Conservation (phyloP, 2,797 vertebrate genomes). For the Ispidina picta region DNA sequence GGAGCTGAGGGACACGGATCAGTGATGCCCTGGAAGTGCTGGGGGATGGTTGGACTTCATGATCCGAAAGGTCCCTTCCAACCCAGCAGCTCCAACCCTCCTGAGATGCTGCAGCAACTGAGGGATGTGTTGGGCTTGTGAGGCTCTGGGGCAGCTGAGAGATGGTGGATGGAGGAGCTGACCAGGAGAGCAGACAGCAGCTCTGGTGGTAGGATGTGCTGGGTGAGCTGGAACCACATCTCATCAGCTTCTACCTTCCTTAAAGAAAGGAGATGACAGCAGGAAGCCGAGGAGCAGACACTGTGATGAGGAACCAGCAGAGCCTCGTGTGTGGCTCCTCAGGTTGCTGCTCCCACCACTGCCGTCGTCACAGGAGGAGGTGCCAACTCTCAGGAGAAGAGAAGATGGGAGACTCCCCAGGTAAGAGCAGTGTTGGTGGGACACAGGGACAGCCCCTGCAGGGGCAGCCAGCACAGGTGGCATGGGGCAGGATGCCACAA, state of each 20-base stretch:
- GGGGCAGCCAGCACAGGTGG: not conserved
- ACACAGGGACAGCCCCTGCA: not conserved
- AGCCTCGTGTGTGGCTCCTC: not conserved
- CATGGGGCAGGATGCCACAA: fast-evolving
- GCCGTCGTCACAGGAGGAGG: fast-evolving
- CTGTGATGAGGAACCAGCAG: fast-evolving
- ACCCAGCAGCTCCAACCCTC: not conserved
- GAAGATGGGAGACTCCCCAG: not conserved
- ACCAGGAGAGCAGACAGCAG: not conserved
- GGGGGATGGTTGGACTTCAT: not conserved
- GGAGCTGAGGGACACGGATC: not conserved
- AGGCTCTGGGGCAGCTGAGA: fast-evolving
- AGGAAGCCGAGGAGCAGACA: not conserved
- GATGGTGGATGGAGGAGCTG: not conserved
- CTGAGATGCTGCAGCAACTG: fast-evolving
- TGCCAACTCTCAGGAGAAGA: fast-evolving
- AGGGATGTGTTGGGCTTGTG: fast-evolving
- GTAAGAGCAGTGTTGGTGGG: fast-evolving
- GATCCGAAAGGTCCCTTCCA: not conserved
- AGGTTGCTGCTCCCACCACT: not conserved
- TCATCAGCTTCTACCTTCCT: not conserved
- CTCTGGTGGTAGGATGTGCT: not conserved
- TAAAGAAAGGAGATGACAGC: not conserved
- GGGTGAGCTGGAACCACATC: not conserved
- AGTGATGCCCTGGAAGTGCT: not conserved